Base-by-base conservation (phyloP, 2,888 invertebrate species). In the Pycnomerus fuliginosus region DNA sequence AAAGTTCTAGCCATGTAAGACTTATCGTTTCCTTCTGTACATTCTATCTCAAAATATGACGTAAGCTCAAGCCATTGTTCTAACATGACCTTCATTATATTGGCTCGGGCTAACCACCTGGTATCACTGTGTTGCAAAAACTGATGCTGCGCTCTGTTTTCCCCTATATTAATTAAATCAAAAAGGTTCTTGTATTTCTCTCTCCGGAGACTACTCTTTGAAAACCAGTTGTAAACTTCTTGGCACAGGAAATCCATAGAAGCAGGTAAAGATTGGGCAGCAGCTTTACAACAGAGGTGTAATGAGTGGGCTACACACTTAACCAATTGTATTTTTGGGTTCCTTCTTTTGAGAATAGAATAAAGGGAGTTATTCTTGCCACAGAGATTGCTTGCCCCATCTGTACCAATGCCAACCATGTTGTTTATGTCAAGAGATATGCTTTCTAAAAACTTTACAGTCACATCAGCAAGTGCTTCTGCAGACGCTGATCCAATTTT, bases 341-440 rank as follows among this genome's bases (percentile, higher is more conserved):
- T 24, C 3, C 38, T 31, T 13, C 32, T 10, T 46, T 48, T 56
- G 10, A 58, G 28, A 1, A 56, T 24, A 2, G 53, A 45, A 41
- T 31, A 58, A 8, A 60, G 16, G 4, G 55, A 59, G 44, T 58
- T 44, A 23, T 55, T 45, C 44, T 47, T 45, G 8, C 56, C 55
- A 40, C 50, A 54, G 4, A 56, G 35, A 39, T 50, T 54, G 7
- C 27, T 56, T 1, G 45, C 59, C 2, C 60, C 58, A 54, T 58
- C 54, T n/a, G 56, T 55, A 8, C 59, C 56, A 22, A 60, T n/a
- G 3, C 55, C 56, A n/a, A 52, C 44, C 12, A 60, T 20, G 29
- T 56, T 53, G 16, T 15, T 10, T 7, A 27, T 10, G 4, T 27
- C n/a, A 4, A 27, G 10, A n/a, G 5, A 4, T 5, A 27, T 10